A percentile compares a stretch with the other conserved stretches of the same genome.
These are phyloP conservation scores for Danio choprae DNA, from an alignment of 2,797 vertebrate species.

Conservation along the genomic window DNA sequence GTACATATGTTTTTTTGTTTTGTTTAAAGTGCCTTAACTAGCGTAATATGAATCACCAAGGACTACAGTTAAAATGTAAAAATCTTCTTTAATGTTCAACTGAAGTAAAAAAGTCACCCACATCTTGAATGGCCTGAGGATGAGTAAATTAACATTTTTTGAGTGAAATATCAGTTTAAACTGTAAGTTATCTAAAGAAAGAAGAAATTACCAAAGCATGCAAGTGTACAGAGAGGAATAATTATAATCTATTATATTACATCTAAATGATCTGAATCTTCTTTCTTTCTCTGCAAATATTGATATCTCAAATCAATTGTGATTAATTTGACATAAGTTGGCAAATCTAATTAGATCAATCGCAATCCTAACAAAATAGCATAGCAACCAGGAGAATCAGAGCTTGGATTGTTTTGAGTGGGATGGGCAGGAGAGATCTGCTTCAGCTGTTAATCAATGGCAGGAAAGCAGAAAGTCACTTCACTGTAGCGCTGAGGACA, in stretches of 20 bases:
- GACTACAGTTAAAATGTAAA: no score
- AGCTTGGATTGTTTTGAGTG: slow-evolving; percentile 63
- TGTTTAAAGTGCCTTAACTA: no score
- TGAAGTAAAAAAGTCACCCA: no score
- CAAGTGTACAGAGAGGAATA: neutral
- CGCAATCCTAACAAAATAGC: neutral
- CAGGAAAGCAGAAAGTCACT: slow-evolving; percentile 71
- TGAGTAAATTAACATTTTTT: no score
- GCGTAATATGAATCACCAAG: no score
- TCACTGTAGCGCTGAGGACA: slow-evolving; percentile 75
- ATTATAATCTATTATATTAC: neutral
- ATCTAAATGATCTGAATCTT: neutral
- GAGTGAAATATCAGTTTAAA: no score
- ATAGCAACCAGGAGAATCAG: neutral
- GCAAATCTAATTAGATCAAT: neutral
- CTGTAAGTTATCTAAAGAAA: no score
- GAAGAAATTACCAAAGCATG: neutral
- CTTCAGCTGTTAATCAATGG: slow-evolving; percentile 81
- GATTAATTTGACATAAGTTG: neutral
- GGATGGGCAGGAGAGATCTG: slow-evolving; percentile 72
- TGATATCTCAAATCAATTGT: neutral
- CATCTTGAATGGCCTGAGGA: no score
- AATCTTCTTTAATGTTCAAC: no score
- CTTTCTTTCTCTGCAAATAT: neutral
- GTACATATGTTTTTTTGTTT: no score